Base-by-base conservation (phyloP, 2,888 invertebrate species). In the Alviniconcha strummeri region DNA sequence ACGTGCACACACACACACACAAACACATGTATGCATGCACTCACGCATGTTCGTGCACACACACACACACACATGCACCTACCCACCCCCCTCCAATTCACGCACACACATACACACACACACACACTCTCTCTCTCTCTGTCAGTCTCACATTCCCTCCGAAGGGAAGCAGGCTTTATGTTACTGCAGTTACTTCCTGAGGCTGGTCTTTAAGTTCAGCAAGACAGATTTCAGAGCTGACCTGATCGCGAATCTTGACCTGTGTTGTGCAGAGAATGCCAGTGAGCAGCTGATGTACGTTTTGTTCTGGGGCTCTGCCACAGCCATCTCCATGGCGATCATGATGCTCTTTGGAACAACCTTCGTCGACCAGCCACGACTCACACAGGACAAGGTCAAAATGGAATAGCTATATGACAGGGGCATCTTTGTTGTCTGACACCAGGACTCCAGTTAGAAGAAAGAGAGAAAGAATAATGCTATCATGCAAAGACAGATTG, bases 281-380 rank as follows among this genome's bases (percentile, higher is more conserved):
- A 92, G 91, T 83, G 93, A 93, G 85, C 93, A 94, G 90, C 94
- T 98, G 87, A 94, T 98, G 86, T 98, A 97, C 93, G 95, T 98
- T 91, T 94, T 98, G 91, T 98, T 99, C 94, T 99, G 98, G 98
- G 97, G 97, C n/a, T 96, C 96, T 0, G 97, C 98, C 95, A 96
- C 97, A 74, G 96, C 96, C 0, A 96, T 96, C 75, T 97, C 97
- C 6, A 93, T 95, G 74, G 95, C 96, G 69, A 96, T 96, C 83
- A 98, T 98, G 85, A 97, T 98, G 90, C 95, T 96, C 90, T 97
- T 97, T 93, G 99, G 99, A 87, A 95, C 96, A 75, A 98, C 99
- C 93, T 99, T 98, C 94, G 99, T 99, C 80, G 98, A 99, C 94
- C 96, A 96, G 95, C 99, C 99, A 13, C 93, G 93, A 88, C 92